These are phyloP conservation scores for Steinernema scapterisci DNA, from an alignment of 2,888 invertebrate species.

Conservation along the genomic window DNA sequence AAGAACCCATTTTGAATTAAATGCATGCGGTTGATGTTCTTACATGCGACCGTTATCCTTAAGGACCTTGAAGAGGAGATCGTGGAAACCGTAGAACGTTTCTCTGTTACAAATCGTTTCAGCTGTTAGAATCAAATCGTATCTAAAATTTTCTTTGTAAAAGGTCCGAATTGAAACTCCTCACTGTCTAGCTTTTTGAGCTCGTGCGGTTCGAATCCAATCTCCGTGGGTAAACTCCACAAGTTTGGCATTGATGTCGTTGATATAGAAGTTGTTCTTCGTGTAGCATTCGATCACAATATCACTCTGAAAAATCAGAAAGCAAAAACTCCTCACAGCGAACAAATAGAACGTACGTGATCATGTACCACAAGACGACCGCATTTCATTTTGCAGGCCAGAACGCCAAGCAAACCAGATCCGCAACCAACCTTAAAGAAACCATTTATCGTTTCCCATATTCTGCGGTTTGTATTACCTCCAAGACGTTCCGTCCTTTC, in stretches of 20 bases:
- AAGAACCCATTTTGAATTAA: no score
- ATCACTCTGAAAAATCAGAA: constrained; percentile 51
- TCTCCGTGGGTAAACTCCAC: constrained; percentile 42
- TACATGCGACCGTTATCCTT: constrained; percentile 72
- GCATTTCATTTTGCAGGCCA: constrained; percentile 7
- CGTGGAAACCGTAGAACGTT: constrained; percentile 79
- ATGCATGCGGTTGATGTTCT: not conserved
- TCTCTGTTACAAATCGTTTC: constrained; percentile 85
- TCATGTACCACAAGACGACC: not conserved
- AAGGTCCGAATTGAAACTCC: not conserved
- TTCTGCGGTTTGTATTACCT: not conserved
- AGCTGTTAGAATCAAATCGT: constrained; percentile 84
- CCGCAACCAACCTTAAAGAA: not conserved
- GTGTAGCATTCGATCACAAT: constrained; percentile 57
- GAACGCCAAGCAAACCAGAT: not conserved
- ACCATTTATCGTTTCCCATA: not conserved
- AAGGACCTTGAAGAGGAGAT: constrained; percentile 74
- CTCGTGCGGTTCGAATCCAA: constrained; percentile 29
- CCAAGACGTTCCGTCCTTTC: not conserved
- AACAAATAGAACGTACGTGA: not conserved
- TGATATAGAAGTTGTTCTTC: constrained; percentile 47
- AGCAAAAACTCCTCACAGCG: no score
- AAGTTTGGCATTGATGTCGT: constrained; percentile 41
- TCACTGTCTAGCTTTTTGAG: not conserved
- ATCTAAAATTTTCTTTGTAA: no score